These are phyloP conservation scores for Holothuria glaberrima DNA, from an alignment of 35 echinoderm and acorn worm species.

Conservation along the genomic window DNA sequence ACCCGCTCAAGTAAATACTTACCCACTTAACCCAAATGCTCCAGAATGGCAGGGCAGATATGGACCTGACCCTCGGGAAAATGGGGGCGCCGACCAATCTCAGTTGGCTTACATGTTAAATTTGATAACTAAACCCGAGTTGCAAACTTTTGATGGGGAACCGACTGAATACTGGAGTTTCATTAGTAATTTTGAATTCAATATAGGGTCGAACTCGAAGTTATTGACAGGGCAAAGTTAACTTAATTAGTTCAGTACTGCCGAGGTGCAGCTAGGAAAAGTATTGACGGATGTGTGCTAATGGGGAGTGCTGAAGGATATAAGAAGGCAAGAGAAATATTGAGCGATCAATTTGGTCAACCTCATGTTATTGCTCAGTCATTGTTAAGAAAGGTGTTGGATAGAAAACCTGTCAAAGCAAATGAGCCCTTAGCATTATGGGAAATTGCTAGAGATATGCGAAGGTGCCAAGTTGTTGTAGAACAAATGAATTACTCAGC, in stretches of 20 bases:
- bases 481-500: background rate
- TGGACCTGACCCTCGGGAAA: background rate
- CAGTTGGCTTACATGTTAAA: no score
- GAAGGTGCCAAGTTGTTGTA: constrained; percentile 18
- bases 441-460: constrained; percentile 50
- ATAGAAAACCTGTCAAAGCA: constrained; percentile 24
- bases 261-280: constrained; percentile 38
- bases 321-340: constrained; percentile 22
- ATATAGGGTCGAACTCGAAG: constrained; percentile 29
- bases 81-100: background rate
- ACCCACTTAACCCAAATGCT: no score
- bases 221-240: constrained; percentile 33
- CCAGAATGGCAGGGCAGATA: background rate
- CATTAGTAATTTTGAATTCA: constrained; percentile 40
- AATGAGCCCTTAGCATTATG: constrained; percentile 55
- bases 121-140: no score
- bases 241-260: constrained; percentile 57
- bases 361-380: background rate
- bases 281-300: constrained; percentile 55
- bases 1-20: no score
- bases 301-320: constrained; percentile 13
- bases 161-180: no score
- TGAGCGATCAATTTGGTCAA: constrained; percentile 38
- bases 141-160: constrained; percentile 54
- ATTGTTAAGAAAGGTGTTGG: constrained; percentile 32